Evolutionary conservation across 2,888 invertebrate species (phyloP).

Genomic region (Callyntrura sp.): DNA sequence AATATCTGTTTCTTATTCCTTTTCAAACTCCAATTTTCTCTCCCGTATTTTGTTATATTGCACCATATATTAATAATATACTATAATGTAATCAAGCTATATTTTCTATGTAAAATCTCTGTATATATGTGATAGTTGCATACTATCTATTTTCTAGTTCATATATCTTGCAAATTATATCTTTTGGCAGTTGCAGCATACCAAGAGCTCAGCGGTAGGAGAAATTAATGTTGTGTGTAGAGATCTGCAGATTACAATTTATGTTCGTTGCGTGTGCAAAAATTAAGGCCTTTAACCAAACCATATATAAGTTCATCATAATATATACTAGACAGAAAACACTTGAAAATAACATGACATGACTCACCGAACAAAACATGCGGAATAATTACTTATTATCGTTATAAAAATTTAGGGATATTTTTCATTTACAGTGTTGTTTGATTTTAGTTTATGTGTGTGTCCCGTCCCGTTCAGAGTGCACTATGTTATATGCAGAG

Average conservation of each 20-base stretch:
- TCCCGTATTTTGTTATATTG: slow-evolving; percentile 52
- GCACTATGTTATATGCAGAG: slow-evolving; percentile 12
- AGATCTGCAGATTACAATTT: slow-evolving; percentile 16
- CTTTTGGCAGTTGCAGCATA: slow-evolving; percentile 73
- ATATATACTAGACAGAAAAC: slow-evolving; percentile 1
- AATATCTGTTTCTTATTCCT: slow-evolving; percentile 23
- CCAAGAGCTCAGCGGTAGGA: slow-evolving; percentile 77
- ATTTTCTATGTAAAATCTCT: slow-evolving; percentile 38
- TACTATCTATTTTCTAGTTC: slow-evolving; percentile 50
- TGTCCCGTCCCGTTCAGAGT: slow-evolving; percentile 46
- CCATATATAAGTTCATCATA: not conserved
- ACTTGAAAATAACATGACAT: slow-evolving; percentile 24
- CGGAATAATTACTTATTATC: not conserved
- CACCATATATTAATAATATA: slow-evolving; percentile 54
- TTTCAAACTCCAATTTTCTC: slow-evolving; percentile 41
- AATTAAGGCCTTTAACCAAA: not conserved
- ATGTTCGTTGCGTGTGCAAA: slow-evolving; percentile 39
- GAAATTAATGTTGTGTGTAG: slow-evolving; percentile 65
- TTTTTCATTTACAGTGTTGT: no score
- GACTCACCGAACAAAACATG: slow-evolving; percentile 28
- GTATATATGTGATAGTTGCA: slow-evolving; percentile 49
- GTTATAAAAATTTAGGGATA: not conserved
- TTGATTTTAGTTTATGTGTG: slow-evolving; percentile 26
- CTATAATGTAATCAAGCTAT: slow-evolving; percentile 30
- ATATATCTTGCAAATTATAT: slow-evolving; percentile 57